Evolutionary conservation across 2,797 vertebrate species (phyloP).

Genomic region (Betta splendens): DNA sequence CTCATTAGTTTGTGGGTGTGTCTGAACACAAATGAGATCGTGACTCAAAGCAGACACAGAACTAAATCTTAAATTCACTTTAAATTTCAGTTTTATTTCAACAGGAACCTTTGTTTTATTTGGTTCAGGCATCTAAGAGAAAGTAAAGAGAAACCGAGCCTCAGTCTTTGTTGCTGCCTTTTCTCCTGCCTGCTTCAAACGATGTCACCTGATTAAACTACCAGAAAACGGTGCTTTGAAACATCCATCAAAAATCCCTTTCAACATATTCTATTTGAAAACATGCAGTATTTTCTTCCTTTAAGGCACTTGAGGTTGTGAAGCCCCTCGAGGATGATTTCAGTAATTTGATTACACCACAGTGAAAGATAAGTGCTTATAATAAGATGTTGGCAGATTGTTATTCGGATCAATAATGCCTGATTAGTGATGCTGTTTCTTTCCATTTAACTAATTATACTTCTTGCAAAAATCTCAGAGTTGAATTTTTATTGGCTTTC

Average conservation of each 20-base stretch:
- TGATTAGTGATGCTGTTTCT: slow-evolving; percentile 11
- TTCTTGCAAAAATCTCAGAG: slow-evolving; percentile 14
- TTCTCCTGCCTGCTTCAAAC: slow-evolving; percentile 30
- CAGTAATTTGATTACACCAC: slow-evolving; percentile 6
- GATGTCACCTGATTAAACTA: slow-evolving; percentile 10
- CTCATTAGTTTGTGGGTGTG: no score
- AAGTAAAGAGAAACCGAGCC: no score
- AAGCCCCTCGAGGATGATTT: slow-evolving; percentile 5
- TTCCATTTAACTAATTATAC: slow-evolving; percentile 11
- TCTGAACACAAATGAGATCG: no score
- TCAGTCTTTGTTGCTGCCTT: no score
- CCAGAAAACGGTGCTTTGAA: not conserved
- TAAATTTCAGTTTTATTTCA: no score
- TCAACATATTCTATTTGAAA: slow-evolving; percentile 9
- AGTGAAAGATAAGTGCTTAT: slow-evolving; percentile 10
- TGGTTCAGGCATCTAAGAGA: no score
- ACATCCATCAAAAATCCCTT: not conserved
- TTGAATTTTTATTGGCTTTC: slow-evolving; percentile 9
- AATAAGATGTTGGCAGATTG: slow-evolving; percentile 23
- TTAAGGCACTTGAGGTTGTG: slow-evolving; percentile 1
- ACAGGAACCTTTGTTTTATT: no score
- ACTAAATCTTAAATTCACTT: no score
- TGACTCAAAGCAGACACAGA: no score
- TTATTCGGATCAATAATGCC: slow-evolving; percentile 32
- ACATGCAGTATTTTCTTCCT: not conserved